Conservation (phyloP, 2,113 vertebrate species). For the Poeciliopsis retropinna region DNA sequence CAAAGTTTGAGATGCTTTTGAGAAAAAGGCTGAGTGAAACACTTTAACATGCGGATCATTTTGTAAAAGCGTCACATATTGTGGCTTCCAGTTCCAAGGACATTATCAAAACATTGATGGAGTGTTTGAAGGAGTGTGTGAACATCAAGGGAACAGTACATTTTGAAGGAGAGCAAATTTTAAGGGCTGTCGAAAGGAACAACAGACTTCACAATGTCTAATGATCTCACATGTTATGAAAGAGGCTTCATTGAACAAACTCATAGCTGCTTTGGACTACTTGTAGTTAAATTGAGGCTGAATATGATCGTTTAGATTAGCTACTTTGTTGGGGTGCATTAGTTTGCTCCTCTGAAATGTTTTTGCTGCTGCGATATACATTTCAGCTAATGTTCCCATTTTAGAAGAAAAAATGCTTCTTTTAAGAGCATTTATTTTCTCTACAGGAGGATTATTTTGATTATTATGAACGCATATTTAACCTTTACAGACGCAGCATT, state of each 20-base stretch:
- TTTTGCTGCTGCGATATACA: not conserved
- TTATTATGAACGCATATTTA: not conserved
- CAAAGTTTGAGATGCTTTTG: not conserved
- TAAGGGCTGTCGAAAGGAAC: not conserved
- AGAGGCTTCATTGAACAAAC: conserved; percentile 11
- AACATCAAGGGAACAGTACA: not conserved
- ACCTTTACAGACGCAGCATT: not conserved
- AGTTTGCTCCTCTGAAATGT: not conserved
- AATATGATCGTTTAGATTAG: not conserved
- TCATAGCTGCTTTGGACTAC: conserved; percentile 1
- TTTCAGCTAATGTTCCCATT: not conserved
- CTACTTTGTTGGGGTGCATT: not conserved
- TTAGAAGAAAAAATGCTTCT: too few relatives aligned
- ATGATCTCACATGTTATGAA: conserved; percentile 13
- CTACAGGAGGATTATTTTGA: not conserved
- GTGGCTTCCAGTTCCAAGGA: not conserved
- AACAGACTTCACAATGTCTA: not conserved
- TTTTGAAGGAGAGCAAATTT: not conserved
- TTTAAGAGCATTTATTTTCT: not conserved
- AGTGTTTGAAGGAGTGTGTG: conserved; percentile 6
- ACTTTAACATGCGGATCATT: not conserved
- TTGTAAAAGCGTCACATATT: not conserved
- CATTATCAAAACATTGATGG: not conserved
- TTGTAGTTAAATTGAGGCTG: not conserved
- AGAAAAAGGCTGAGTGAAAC: not conserved